Conservation (phyloP, 2,888 invertebrate genomes). For the Bellardia pandia region DNA sequence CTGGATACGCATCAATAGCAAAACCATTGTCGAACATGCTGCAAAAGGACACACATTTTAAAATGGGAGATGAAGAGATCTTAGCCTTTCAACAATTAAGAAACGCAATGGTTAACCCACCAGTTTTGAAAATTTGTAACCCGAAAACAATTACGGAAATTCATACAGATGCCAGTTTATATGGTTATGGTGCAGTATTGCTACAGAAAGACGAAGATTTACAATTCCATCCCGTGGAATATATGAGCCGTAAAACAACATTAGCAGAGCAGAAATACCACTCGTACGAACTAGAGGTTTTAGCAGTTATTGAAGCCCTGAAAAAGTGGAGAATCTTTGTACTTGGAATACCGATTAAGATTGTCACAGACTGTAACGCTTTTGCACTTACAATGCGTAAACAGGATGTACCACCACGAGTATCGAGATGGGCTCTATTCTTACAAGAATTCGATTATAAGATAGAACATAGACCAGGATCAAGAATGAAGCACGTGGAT, state of each 20-base stretch:
- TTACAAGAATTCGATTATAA: too few relatives aligned
- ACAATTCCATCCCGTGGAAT: background rate
- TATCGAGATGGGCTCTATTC: background rate
- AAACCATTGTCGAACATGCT: constrained; percentile 32
- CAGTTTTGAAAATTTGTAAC: constrained; percentile 40
- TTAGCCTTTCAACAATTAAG: constrained; percentile 31
- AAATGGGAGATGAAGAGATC: constrained; percentile 43
- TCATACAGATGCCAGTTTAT: constrained; percentile 32
- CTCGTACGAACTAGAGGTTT: constrained; percentile 47
- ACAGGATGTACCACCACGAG: constrained; percentile 57
- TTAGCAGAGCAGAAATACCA: constrained; percentile 45
- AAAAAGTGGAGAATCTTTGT: too few relatives aligned
- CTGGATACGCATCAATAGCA: constrained; percentile 43
- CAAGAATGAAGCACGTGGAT: constrained; percentile 47
- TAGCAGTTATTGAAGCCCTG: constrained; percentile 8
- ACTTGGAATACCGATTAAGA: too few relatives aligned
- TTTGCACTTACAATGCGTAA: constrained; percentile 43
- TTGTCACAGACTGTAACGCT: too few relatives aligned
- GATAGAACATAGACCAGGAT: too few relatives aligned
- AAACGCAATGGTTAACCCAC: background rate
- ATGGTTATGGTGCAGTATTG: constrained; percentile 33
- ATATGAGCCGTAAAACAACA: constrained; percentile 32
- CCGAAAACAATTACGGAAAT: constrained; percentile 15
- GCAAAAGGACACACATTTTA: constrained; percentile 42
- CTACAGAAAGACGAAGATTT: constrained; percentile 5